Evolutionary conservation across 2,113 vertebrate genomes (phyloP).

Genomic region (Hiodon alosoides): DNA sequence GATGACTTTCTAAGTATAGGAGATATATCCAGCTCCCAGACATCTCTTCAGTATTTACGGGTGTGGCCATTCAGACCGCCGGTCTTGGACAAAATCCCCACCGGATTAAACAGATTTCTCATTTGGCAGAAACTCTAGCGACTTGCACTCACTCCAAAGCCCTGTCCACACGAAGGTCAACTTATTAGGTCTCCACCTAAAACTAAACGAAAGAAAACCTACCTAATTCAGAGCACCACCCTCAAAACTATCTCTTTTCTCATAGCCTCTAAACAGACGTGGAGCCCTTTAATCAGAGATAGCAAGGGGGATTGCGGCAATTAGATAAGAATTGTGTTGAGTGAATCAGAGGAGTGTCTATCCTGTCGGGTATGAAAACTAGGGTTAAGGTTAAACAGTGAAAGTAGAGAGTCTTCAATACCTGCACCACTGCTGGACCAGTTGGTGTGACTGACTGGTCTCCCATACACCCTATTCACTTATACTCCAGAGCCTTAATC

Average conservation of each 20-base stretch:
- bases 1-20: conserved; percentile 56
- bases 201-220: background rate
- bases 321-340: background rate
- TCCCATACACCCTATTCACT: background rate
- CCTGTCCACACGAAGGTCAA: too few relatives aligned
- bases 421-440: too few relatives aligned
- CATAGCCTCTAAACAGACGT: too few relatives aligned
- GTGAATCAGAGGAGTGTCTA: background rate
- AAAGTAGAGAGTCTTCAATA: too few relatives aligned
- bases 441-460: background rate
- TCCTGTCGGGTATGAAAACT: background rate
- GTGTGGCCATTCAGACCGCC: conserved; percentile 42
- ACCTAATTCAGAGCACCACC: background rate
- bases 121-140: conserved; percentile 34
- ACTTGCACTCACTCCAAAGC: background rate
- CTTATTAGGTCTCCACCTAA: background rate
- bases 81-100: conserved; percentile 45
- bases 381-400: too few relatives aligned
- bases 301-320: background rate
- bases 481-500: background rate
- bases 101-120: conserved; percentile 53
- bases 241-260: background rate
- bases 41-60: conserved; percentile 49
- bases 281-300: too few relatives aligned
- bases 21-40: conserved; percentile 36